These are phyloP conservation scores for Abrostola triplasia DNA, from an alignment of 2,888 invertebrate species.

Conservation along the genomic window DNA sequence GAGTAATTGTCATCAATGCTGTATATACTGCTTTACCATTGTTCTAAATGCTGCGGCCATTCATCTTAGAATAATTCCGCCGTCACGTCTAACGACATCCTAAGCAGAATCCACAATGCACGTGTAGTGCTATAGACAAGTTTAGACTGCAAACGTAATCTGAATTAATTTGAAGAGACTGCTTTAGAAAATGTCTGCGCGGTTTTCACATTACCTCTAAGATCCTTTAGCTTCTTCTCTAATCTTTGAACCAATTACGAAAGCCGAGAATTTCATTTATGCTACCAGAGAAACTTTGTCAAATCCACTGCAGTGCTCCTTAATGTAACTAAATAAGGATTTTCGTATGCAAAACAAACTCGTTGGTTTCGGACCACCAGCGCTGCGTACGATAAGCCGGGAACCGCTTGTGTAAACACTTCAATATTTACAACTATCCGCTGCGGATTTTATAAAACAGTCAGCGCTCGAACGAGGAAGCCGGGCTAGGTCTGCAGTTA, in stretches of 20 bases:
- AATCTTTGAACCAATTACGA: too few relatives aligned
- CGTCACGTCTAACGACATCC: background rate
- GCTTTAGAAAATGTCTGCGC: too few relatives aligned
- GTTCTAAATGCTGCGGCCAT: background rate
- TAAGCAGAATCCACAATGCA: background rate
- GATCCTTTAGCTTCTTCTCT: too few relatives aligned
- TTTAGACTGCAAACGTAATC: background rate
- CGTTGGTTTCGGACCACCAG: constrained; percentile 33
- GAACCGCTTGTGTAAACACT: constrained; percentile 55
- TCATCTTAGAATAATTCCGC: background rate
- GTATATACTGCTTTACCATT: background rate
- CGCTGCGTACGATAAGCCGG: constrained; percentile 53
- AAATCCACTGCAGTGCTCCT: background rate
- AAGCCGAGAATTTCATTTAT: background rate
- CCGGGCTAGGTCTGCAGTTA: background rate
- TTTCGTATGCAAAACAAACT: constrained; percentile 59
- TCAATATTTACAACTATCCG: constrained; percentile 57
- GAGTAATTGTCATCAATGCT: too few relatives aligned
- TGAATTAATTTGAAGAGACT: too few relatives aligned
- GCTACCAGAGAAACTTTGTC: constrained; percentile 9
- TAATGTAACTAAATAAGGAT: constrained; percentile 47
- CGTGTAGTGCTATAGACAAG: background rate
- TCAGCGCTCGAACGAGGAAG: background rate
- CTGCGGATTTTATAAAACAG: constrained; percentile 28
- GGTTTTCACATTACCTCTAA: too few relatives aligned